Percentiles rank a stretch among this genome's conserved stretches.
These are phyloP conservation scores for Ips typographus DNA, from an alignment of 1,140 invertebrate species.

Conservation along the genomic window DNA sequence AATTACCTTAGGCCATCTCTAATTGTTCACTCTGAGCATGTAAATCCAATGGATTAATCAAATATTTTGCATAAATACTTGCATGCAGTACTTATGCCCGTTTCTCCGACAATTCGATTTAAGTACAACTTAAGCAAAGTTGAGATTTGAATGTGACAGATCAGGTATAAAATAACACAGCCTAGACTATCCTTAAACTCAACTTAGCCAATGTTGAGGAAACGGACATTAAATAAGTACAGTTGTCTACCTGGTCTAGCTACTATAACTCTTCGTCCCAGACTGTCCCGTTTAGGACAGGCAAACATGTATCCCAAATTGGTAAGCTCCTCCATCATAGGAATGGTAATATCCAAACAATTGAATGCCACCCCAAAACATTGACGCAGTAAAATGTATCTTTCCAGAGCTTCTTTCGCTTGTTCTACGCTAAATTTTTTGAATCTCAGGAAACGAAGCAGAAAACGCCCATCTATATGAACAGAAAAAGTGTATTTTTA, in stretches of 20 bases:
- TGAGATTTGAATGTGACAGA: too few relatives aligned
- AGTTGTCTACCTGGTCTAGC: constrained; percentile 66
- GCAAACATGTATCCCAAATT: constrained; percentile 76
- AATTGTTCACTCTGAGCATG: background rate
- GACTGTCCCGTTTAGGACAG: constrained; percentile 72
- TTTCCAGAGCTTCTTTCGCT: constrained; percentile 77
- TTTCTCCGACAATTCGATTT: background rate
- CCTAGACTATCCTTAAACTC: too few relatives aligned
- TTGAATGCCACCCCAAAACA: constrained; percentile 72
- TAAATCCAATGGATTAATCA: background rate
- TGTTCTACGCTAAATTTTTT: constrained; percentile 83
- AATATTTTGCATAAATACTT: background rate
- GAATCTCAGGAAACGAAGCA: constrained; percentile 76
- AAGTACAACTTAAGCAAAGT: too few relatives aligned
- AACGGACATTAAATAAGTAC: constrained; percentile 22
- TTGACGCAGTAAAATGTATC: constrained; percentile 78
- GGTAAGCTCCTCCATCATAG: constrained; percentile 69
- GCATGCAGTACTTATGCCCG: constrained; percentile 12
- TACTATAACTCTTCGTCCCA: constrained; percentile 75
- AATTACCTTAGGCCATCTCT: too few relatives aligned
- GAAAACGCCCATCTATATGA: constrained; percentile 67
- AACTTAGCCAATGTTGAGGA: too few relatives aligned
- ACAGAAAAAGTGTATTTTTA: too few relatives aligned
- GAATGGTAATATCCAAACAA: constrained; percentile 69
- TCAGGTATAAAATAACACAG: too few relatives aligned